Base-by-base conservation (phyloP, 2,888 invertebrate genomes). In the Sinohyriopsis cumingii region DNA sequence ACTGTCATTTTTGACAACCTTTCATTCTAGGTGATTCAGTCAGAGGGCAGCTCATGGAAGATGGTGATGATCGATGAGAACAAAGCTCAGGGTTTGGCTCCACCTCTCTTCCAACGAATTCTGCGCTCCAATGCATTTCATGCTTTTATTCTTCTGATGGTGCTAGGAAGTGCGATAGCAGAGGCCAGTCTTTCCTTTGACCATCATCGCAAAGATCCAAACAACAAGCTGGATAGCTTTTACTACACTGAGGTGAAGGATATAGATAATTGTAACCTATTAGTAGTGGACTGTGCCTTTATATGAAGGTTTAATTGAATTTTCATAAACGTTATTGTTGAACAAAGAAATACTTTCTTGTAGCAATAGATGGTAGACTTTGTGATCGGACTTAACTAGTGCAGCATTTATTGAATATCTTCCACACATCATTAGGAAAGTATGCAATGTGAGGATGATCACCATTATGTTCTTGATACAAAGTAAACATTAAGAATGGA, bases 1-100 rank as follows among this genome's bases (percentile, higher is more conserved):
- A 12, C 12, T 4, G 0, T 45, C 15, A 45, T 12, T 3, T 33
- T 45, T 45, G 12, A 45, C 45, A 45, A 45, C 45, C 45, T 45
- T 45, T 45, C 45, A 55, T 67, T 75, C 0, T 83, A 92, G 91
- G 89, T 92, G 25, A 92, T 99, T 67, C 95, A 95, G 69, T 96
- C 96, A 15, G 97, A 98, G 85, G 98, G 98, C 84, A 94, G 94
- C 79, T 96, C 97, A 0, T 99, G 99, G 99, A 95, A 95, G 89
- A 91, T 99, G 80, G 95, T 99, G 20, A 96, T 97, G 55, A 93
- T 99, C 76, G 98, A 99, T 90, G 98, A 98, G 88, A 97, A 97
- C 89, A 97, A 97, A 90, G 96, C 96, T 86, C 95, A 95, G 71
- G 88, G 91, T 74, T 76, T 87, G 72, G 90, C 88, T 53, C 89